These are phyloP conservation scores for Montipora capricornis DNA, from an alignment of 64 coral and sea anemone species.

Conservation along the genomic window DNA sequence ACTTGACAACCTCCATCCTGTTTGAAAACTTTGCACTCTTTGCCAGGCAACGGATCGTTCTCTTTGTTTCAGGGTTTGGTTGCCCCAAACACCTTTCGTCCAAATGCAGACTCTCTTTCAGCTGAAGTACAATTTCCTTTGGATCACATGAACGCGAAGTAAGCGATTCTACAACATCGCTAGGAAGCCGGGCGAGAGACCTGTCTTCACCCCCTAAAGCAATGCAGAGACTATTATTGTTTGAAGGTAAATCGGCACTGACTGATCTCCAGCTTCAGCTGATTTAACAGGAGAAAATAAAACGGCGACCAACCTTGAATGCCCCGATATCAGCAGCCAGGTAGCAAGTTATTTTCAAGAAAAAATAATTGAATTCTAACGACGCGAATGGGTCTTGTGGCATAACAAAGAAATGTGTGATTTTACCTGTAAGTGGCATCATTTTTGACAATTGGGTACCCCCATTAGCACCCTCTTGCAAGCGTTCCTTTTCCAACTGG, in stretches of 20 bases:
- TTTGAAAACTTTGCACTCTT: conserved; percentile 19
- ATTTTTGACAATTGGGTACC: no score
- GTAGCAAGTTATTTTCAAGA: no score
- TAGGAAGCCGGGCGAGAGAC: neutral
- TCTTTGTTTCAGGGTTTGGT: neutral
- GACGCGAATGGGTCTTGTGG: no score
- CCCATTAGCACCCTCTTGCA: no score
- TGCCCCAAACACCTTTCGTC: neutral
- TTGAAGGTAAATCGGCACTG: neutral
- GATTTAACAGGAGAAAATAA: no score
- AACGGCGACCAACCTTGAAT: no score
- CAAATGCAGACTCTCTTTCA: conserved; percentile 1
- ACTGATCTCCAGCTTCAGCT: neutral
- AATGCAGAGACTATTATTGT: neutral
- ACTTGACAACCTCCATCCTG: conserved; percentile 22
- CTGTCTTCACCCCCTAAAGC: neutral
- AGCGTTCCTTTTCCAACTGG: no score
- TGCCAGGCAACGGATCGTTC: conserved; percentile 24
- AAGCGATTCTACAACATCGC: neutral
- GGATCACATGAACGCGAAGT: conserved; percentile 1
- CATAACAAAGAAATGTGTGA: no score
- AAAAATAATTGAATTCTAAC: no score
- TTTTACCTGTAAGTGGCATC: no score
- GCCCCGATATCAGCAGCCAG: no score
- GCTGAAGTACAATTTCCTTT: neutral